A percentile compares a stretch with the other conserved stretches of the same genome.
These are phyloP conservation scores for Passer domesticus DNA, from an alignment of 2,113 vertebrate genomes.

Conservation along the genomic window DNA sequence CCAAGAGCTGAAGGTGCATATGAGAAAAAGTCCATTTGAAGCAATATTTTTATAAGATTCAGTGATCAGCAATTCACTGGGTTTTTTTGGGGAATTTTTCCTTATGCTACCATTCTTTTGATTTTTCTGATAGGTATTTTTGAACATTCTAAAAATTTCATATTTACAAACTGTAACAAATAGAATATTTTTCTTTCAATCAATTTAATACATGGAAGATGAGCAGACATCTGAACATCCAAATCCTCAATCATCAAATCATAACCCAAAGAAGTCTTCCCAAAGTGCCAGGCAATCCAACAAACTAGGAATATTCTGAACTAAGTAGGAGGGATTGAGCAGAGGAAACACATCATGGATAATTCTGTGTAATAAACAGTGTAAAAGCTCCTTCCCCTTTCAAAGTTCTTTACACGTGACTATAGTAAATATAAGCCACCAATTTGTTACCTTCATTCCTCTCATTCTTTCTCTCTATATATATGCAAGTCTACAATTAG, in stretches of 20 bases:
- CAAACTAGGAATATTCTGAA: not conserved
- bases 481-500: not conserved
- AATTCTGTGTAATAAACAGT: not conserved
- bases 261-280: not conserved
- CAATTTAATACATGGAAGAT: not conserved
- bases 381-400: not conserved
- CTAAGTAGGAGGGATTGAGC: not conserved
- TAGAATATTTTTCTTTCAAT: not conserved
- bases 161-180: not conserved
- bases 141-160: not conserved
- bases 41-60: not conserved
- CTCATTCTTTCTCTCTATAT: too few relatives aligned
- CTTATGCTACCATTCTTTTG: rapidly evolving
- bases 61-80: not conserved
- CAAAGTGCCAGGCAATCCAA: not conserved
- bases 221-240: not conserved
- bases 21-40: not conserved
- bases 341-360: not conserved
- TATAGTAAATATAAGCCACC: not conserved
- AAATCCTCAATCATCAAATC: not conserved
- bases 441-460: not conserved
- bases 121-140: not conserved
- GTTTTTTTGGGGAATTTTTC: not conserved
- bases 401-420: not conserved
- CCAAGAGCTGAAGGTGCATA: not conserved